phyloP scores from a whole-genome alignment of 2,888 invertebrate genomes.

The Cataglyphis livida region DNA sequence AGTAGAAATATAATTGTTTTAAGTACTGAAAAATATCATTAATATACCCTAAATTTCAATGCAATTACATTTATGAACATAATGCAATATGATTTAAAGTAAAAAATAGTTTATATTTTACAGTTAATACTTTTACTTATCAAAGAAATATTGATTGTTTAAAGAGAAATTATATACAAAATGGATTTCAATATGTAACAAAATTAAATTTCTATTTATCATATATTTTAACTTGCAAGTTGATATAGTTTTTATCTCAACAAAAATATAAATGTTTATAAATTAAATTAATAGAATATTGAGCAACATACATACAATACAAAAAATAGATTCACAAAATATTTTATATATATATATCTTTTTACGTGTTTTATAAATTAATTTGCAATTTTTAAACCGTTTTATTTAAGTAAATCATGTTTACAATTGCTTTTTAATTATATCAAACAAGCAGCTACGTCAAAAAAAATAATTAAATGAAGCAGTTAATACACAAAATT shows the following conservation, averaged over 20 bases:
- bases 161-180: background rate
- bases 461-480: background rate
- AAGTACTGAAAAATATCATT: background rate
- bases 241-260: background rate
- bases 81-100: background rate
- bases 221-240: background rate
- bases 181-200: background rate
- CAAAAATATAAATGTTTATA: background rate
- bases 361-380: background rate
- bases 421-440: background rate
- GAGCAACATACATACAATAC: background rate
- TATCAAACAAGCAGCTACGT: background rate
- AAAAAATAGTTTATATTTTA: background rate
- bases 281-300: background rate
- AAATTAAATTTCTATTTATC: conserved; percentile 5
- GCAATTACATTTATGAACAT: background rate
- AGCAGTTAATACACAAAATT: background rate
- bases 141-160: background rate
- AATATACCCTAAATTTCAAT: background rate
- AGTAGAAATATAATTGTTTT: conserved; percentile 5
- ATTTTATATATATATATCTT: no score
- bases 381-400: conserved; percentile 2
- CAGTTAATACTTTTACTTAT: background rate
- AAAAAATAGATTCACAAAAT: background rate
- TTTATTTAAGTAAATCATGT: background rate